Evolutionary conservation across 2,113 vertebrate species (phyloP).

Genomic region (Thomomys bottae): DNA sequence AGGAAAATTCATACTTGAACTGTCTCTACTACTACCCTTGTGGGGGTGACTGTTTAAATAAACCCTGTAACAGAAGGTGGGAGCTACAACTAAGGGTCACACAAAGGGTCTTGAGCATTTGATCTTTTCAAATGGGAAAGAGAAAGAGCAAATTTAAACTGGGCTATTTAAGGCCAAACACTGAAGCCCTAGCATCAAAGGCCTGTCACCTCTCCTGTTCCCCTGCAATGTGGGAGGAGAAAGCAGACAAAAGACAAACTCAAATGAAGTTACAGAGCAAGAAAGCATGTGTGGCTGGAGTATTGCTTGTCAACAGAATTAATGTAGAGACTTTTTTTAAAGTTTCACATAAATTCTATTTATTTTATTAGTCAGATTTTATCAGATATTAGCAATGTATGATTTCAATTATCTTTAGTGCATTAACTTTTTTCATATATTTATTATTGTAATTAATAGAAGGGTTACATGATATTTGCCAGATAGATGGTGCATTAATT

Average conservation of each 20-base stretch:
- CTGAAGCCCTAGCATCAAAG: accelerated
- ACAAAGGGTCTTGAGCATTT: background rate
- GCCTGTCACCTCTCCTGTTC: background rate
- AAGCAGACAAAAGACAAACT: background rate
- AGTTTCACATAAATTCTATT: too few species aligned
- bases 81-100: background rate
- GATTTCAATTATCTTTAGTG: too few species aligned
- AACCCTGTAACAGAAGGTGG: background rate
- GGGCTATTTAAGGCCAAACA: too few species aligned
- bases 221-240: accelerated
- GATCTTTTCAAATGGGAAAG: background rate
- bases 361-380: too few species aligned
- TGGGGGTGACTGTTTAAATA: background rate
- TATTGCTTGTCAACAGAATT: too few species aligned
- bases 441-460: too few species aligned
- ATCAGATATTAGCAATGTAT: too few species aligned
- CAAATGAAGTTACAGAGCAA: background rate
- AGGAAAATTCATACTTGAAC: background rate
- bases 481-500: too few species aligned
- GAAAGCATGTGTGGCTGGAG: accelerated
- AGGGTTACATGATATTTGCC: too few species aligned
- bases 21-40: background rate
- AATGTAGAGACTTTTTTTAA: too few species aligned
- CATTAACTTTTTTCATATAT: too few species aligned
- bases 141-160: background rate